Base-by-base conservation (phyloP, 2,113 vertebrate genomes). In the Amblyopsis rosae region DNA sequence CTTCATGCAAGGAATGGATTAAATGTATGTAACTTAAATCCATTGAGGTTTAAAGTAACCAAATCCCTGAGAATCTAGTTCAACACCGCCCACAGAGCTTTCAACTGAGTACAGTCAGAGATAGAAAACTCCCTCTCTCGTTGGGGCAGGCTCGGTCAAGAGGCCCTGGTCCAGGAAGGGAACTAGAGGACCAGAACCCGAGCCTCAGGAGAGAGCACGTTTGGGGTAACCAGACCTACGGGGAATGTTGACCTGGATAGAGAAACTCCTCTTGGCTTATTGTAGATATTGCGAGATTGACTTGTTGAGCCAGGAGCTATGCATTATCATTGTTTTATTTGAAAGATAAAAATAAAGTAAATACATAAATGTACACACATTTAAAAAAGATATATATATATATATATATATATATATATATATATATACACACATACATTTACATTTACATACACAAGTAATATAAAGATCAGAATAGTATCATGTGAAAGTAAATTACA, bases 51-150 rank as follows among this genome's bases (percentile, higher is more conserved):
- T 15, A 54, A 54, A 54, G 15, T 7, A 54, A 54, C 88, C 73
- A 55, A 82, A 90, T 72, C 70, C 77, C 69, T 35, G 49, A 67
- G 62, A 79, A 86, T 90, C 88, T 83, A 8, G 59, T 91, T 89
- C 80, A 70, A 80, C 60, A 67, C 51, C 56, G 68, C 64, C 63
- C 8, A 8, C 49, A 49, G 50, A 64, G 59, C 45, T 49, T 68
- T 51, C 32, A 67, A 62, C 65, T 59, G 71, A 72, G 77, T 67
- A 74, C 59, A 66, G 60, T 17, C 33, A 12, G 69, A 49, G 62
- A 33, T 15, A 50, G 62, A 51, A 41, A 71, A 82, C 73, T 86
- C 86, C 73, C 83, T 85, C 17, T 68, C 47, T 65, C 65, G 62
- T 65, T 48, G 49, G 78, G 63, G 82, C 72, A 75, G 62, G 66